phyloP scores from a whole-genome alignment of 2,113 vertebrate genomes.

The Phylloscopus trochiloides region DNA sequence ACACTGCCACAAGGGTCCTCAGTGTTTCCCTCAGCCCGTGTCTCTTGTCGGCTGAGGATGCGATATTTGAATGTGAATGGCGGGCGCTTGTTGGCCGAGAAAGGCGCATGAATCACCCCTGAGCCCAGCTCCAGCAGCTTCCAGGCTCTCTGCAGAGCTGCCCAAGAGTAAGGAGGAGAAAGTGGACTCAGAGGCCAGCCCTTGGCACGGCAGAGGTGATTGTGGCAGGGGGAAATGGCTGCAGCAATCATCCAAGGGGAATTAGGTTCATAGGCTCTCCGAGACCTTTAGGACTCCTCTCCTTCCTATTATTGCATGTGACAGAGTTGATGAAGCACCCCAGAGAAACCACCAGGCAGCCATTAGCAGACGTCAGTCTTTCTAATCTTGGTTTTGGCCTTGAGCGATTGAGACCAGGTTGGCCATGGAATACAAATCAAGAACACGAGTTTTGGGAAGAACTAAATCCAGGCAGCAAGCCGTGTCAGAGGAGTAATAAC shows the following conservation, averaged over 20 bases:
- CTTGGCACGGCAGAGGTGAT: not conserved
- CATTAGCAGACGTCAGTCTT: slow-evolving; percentile 2
- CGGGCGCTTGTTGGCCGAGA: rapidly evolving
- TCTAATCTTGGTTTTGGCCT: slow-evolving; percentile 20
- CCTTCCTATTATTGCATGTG: not conserved
- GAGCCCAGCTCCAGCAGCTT: not conserved
- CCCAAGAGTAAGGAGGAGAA: not conserved
- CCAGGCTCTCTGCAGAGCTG: not conserved
- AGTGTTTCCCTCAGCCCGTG: not conserved
- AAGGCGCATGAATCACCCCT: slow-evolving; percentile 19
- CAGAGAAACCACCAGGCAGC: not conserved
- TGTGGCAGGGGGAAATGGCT: not conserved
- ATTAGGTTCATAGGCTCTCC: not conserved
- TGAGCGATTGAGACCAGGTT: not conserved
- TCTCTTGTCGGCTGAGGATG: slow-evolving; percentile 10
- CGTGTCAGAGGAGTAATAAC: not conserved
- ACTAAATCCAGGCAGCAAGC: not conserved
- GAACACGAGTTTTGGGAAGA: slow-evolving; percentile 24
- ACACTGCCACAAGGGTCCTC: slow-evolving; percentile 18
- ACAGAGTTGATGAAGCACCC: slow-evolving; percentile 11
- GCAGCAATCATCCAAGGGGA: not conserved
- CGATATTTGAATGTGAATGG: slow-evolving; percentile 60
- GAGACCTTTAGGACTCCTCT: not conserved
- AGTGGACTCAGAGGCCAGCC: not conserved
- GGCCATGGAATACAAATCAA: slow-evolving; percentile 6